Percentiles rank a stretch among this genome's conserved stretches.
Conservation (phyloP, 2,888 invertebrate genomes). For the Cenopis cana region DNA sequence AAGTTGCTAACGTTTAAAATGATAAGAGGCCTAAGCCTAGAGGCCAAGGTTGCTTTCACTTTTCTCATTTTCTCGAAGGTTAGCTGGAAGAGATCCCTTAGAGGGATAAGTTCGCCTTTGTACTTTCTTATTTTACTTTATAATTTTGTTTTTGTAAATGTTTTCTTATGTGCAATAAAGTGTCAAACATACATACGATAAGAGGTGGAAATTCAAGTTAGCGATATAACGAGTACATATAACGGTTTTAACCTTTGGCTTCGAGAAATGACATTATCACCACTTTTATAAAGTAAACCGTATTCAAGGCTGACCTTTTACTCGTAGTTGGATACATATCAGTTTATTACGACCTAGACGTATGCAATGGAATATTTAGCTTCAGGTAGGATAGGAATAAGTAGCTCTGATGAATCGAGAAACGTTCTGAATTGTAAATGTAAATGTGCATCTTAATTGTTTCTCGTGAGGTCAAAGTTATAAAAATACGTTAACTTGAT, state of each 20-base stretch:
- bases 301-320: conserved; percentile 38
- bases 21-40: no score
- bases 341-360: conserved; percentile 11
- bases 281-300: conserved; percentile 27
- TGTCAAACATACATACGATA: no score
- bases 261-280: conserved; percentile 28
- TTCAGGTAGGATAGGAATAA: not conserved
- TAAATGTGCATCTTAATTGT: conserved; percentile 22
- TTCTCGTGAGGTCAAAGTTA: conserved; percentile 1
- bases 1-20: no score
- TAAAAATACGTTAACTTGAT: conserved; percentile 3
- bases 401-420: conserved; percentile 13
- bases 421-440: conserved; percentile 18
- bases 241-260: conserved; percentile 42
- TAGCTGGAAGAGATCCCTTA: no score
- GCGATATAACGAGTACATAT: conserved; percentile 34
- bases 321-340: conserved; percentile 17
- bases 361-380: not conserved
- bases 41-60: no score
- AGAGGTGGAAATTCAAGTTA: conserved; percentile 1
- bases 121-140: no score
- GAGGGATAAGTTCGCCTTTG: no score
- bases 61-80: no score
- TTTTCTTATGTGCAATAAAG: no score
- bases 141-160: no score